A percentile compares a stretch with the other conserved stretches of the same genome.
phyloP scores from a whole-genome alignment of 1,140 invertebrate species.

The Zaprionus inermis region DNA sequence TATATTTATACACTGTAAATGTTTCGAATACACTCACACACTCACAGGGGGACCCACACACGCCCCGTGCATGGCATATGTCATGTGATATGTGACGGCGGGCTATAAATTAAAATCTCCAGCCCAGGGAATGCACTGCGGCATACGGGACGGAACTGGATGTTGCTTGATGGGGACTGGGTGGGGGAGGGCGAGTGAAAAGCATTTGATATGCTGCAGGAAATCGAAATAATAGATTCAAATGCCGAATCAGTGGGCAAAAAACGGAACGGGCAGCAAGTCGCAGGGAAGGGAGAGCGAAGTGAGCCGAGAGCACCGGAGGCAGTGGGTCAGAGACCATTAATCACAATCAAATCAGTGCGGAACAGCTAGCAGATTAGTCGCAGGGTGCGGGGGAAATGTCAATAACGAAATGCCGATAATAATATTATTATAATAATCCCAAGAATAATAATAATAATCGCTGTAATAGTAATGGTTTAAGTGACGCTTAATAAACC shows the following conservation, averaged over 20 bases:
- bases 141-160: slow-evolving; percentile 4
- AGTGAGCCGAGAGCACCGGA: slow-evolving; percentile 14
- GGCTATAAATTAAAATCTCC: slow-evolving; percentile 69
- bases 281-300: neutral
- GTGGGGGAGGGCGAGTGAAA: slow-evolving; percentile 1
- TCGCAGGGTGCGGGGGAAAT: slow-evolving; percentile 28
- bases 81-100: slow-evolving; percentile 52
- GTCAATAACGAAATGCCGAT: slow-evolving; percentile 52
- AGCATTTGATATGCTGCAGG: slow-evolving; percentile 48
- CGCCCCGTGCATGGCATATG: slow-evolving; percentile 42
- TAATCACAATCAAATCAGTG: slow-evolving; percentile 78
- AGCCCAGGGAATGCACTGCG: slow-evolving; percentile 41
- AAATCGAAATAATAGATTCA: slow-evolving; percentile 63
- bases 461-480: slow-evolving; percentile 58
- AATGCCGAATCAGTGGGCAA: slow-evolving; percentile 24
- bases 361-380: slow-evolving; percentile 66
- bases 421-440: slow-evolving; percentile 37
- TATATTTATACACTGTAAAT: slow-evolving; percentile 16
- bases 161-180: neutral
- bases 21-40: slow-evolving; percentile 21
- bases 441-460: slow-evolving; percentile 46
- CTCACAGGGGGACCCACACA: slow-evolving; percentile 32
- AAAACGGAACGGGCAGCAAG: slow-evolving; percentile 10
- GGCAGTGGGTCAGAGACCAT: slow-evolving; percentile 52
- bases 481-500: slow-evolving; percentile 44